These are phyloP conservation scores for Lamprologus speciosus DNA, from an alignment of 2,113 vertebrate species.

Conservation along the genomic window DNA sequence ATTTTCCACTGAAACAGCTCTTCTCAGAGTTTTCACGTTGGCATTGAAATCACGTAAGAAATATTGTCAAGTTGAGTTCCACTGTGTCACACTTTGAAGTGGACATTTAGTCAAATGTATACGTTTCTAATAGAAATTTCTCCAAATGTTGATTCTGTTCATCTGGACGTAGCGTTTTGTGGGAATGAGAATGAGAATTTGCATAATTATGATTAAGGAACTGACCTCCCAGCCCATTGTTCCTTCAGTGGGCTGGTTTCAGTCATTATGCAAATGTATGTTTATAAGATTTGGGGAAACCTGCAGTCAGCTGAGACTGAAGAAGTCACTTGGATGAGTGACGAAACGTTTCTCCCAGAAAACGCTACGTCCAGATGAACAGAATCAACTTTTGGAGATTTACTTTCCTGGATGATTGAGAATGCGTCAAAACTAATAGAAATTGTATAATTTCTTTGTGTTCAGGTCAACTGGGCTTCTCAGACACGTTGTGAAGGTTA, in stretches of 20 bases:
- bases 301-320: no score
- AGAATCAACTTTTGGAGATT: no score
- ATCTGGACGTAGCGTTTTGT: no score
- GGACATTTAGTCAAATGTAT: not conserved
- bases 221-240: accelerated
- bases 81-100: accelerated
- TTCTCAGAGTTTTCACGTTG: not conserved
- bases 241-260: no score
- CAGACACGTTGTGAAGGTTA: not conserved
- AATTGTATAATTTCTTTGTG: not conserved
- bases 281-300: no score
- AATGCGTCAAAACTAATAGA: accelerated
- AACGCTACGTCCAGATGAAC: accelerated
- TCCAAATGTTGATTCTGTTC: no score
- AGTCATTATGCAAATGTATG: no score
- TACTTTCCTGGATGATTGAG: no score
- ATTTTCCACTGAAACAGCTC: not conserved
- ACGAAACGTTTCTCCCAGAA: accelerated
- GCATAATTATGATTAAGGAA: no score
- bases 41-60: not conserved
- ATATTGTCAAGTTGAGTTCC: not conserved
- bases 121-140: accelerated
- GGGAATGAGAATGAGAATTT: no score
- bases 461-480: not conserved
- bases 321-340: no score